A percentile compares a stretch with the other conserved stretches of the same genome.
These are phyloP conservation scores for Maconellicoccus hirsutus DNA, from an alignment of 1,140 invertebrate species.

Conservation along the genomic window DNA sequence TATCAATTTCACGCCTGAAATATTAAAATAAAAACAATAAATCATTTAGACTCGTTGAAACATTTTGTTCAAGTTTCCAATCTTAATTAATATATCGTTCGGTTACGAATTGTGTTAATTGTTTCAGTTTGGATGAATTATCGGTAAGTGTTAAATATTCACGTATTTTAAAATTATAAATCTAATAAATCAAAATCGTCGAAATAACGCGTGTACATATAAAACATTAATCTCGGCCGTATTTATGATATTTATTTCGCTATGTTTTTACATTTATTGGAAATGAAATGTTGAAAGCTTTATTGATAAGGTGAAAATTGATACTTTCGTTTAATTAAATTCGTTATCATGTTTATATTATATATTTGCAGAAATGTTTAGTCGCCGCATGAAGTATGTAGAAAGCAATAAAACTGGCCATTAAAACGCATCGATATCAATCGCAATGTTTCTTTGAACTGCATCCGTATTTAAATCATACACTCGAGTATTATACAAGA, in stretches of 20 bases:
- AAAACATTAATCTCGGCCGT: neutral
- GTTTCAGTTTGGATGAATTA: neutral
- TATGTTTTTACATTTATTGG: neutral
- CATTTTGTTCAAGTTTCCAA: neutral
- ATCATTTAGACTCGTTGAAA: neutral
- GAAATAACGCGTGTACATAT: too few relatives aligned
- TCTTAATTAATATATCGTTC: neutral
- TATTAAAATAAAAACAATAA: neutral
- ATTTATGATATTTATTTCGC: neutral
- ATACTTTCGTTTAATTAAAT: conserved; percentile 1
- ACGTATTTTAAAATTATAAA: too few relatives aligned
- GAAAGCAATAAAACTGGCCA: neutral
- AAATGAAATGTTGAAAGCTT: neutral
- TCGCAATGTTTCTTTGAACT: neutral
- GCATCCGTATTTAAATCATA: neutral
- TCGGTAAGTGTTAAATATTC: neutral
- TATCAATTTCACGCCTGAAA: neutral
- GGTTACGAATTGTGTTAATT: neutral
- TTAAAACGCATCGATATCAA: neutral
- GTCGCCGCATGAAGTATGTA: neutral
- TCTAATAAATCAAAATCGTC: too few relatives aligned
- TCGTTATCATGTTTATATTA: neutral
- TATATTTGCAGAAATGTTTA: neutral
- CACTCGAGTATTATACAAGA: too few relatives aligned
- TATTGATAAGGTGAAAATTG: neutral